Base-by-base conservation (phyloP, 2,888 invertebrate genomes). In the Diarsia rubi region DNA sequence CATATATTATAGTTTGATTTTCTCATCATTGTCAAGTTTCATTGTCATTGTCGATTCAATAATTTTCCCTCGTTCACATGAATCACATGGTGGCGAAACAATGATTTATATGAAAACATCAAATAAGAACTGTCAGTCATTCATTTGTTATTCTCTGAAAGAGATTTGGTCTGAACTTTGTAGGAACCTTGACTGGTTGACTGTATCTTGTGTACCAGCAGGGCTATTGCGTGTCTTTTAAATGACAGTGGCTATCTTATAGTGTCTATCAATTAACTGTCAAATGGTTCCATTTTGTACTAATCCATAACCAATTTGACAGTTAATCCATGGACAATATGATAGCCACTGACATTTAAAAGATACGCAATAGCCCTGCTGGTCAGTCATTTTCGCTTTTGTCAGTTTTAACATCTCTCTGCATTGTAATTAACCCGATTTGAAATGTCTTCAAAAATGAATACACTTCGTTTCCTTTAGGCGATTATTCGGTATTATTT, bases 1-100 rank as follows among this genome's bases (percentile, higher is more conserved):
- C 54, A 63, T 67, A 31, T 79, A 64, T 64, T 73, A 63, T 63
- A 62, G 49, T 66, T 60, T 31, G 24, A 60, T 72, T 69, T 73
- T 73, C 66, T 60, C 82, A 82, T 69, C 78, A 82, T 63, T 82
- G 57, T 81, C 31, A 27, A 44, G 82, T 77, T 78, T 82, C 57
- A 81, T 81, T 67, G 75, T 67, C 62, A 81, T 57, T 75, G 45
- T 52, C 59, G 47, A 75, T 81, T 57, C 42, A 63, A 77, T 79
- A 64, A 68, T 75, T 75, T 79, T 76, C 54, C 52, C 44, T 68
- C 27, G 52, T 67, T 76, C 52, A 44, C 63, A 52, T 54, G 42
- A 27, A 3, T 76, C 52, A 44, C 63, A 52, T 54, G 42, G 31
- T 5, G 42, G 12, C 12, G 42, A 69, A 31, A 79, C 54, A 69